Base-by-base conservation (phyloP, 2,888 invertebrate species). In the Drosophila flavopinicola region DNA sequence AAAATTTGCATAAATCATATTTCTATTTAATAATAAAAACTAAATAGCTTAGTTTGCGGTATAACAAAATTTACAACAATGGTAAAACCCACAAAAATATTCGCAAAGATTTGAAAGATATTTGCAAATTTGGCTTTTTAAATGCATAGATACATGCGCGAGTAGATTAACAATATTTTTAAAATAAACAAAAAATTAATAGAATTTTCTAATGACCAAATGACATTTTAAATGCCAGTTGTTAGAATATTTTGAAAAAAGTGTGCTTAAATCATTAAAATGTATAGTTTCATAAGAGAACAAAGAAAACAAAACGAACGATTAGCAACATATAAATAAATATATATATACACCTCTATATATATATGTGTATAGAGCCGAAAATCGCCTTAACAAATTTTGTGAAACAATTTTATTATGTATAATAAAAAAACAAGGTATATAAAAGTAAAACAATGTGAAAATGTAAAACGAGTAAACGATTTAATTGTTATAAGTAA, bases 391-490 rank as follows among this genome's bases (percentile, higher is more conserved):
- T 87, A 83, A 79, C 71, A 75, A 71, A 71, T 75, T 71, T 78
- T 85, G 85, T 85, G 83, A 83, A 88, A 83, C 79, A 80, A 78
- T 84, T 82, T 85, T 85, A 82, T 71, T 66, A 83, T 66, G 60
- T 66, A 56, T 57, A 66, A 79, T 60, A 72, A 61, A 65, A 47
- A 15, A 58, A 49, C n/a, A n/a, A 38, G 30, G 44, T 45, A 75
- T 45, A 61, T 63, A 60, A 42, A 61, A 38, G 35, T 10, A 51
- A 15, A 48, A 29, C 42, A 57, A 54, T 74, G 57, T 70, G 57
- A 70, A 75, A 73, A 63, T 67, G 74, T 73, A 69, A 73, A 69
- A 69, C 65, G 66, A 73, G 76, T 79, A 78, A 78, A 85, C 76
- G 83, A 88, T 80, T 70, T 83, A 73, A 79, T 79, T 79, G 75